These are phyloP conservation scores for Perca flavescens DNA, from an alignment of 2,113 vertebrate species.

Conservation along the genomic window DNA sequence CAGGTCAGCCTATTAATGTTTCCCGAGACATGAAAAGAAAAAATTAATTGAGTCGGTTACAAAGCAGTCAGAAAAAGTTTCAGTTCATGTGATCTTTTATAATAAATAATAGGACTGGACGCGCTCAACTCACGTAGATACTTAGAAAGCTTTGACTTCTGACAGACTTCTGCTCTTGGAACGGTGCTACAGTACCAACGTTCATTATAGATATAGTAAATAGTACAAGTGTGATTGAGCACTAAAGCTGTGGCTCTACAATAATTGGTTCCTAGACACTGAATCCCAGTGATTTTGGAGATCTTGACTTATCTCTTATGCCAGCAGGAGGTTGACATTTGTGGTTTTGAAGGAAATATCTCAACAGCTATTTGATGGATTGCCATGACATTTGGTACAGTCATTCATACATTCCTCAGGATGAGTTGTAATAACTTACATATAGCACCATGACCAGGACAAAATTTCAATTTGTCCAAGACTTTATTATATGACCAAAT, in stretches of 20 bases:
- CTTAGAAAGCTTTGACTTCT: too few species aligned
- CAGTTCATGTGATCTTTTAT: too few species aligned
- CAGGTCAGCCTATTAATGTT: not conserved
- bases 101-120: too few species aligned
- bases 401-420: not conserved
- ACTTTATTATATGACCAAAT: too few species aligned
- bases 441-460: too few species aligned
- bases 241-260: not conserved
- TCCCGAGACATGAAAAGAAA: not conserved
- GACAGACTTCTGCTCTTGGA: too few species aligned
- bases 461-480: too few species aligned
- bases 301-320: not conserved
- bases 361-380: too few species aligned
- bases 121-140: too few species aligned
- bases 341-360: not conserved
- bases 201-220: not conserved
- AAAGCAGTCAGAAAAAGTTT: not conserved
- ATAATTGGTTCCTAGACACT: not conserved
- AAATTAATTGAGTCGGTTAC: not conserved
- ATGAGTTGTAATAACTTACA: not conserved
- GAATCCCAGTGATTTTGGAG: not conserved
- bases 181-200: too few species aligned
- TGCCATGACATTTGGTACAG: not conserved
- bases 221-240: not conserved
- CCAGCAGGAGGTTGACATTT: not conserved